Percentiles rank a stretch among this genome's conserved stretches.
Evolutionary conservation across 2,113 vertebrate species (phyloP).

Genomic region (Puntigrus tetrazona): DNA sequence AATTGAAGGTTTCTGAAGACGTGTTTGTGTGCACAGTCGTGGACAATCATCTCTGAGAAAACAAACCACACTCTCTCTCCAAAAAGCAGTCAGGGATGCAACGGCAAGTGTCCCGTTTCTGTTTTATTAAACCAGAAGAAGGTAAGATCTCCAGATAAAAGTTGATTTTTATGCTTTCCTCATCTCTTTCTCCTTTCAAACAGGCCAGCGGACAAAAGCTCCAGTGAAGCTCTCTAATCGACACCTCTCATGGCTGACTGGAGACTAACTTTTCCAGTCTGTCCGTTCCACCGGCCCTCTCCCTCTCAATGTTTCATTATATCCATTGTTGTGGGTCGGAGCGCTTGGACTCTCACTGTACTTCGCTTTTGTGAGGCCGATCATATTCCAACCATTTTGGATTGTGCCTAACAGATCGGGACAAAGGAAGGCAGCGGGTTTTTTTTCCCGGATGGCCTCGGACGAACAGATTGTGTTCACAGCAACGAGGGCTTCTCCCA

Average conservation of each 20-base stretch:
- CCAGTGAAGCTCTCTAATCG: slow-evolving; percentile 81
- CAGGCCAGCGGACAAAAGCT: slow-evolving; percentile 76
- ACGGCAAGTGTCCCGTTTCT: not conserved
- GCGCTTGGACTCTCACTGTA: slow-evolving; percentile 22
- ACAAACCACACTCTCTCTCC: not conserved
- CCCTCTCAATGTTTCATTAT: slow-evolving; percentile 39
- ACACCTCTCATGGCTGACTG: slow-evolving; percentile 78
- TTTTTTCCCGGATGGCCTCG: slow-evolving; percentile 1
- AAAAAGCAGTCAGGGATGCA: not conserved
- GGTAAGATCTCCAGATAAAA: slow-evolving; percentile 63
- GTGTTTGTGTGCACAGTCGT: not conserved
- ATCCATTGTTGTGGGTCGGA: not conserved
- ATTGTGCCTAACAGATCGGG: slow-evolving; percentile 20
- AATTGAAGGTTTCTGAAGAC: not conserved
- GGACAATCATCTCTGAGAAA: not conserved
- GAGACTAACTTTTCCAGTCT: slow-evolving; percentile 63
- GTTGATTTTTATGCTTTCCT: slow-evolving; percentile 58
- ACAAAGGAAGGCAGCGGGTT: slow-evolving; percentile 12
- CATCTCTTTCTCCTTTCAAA: slow-evolving; percentile 65
- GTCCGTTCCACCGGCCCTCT: not conserved
- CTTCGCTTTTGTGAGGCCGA: slow-evolving; percentile 26
- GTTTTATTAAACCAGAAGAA: slow-evolving; percentile 14
- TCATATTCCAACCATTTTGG: slow-evolving; percentile 34
- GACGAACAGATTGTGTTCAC: slow-evolving; percentile 13
- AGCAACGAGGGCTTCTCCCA: slow-evolving; percentile 17